Base-by-base conservation (phyloP, 2,113 vertebrate genomes). In the Peromyscus maniculatus region DNA sequence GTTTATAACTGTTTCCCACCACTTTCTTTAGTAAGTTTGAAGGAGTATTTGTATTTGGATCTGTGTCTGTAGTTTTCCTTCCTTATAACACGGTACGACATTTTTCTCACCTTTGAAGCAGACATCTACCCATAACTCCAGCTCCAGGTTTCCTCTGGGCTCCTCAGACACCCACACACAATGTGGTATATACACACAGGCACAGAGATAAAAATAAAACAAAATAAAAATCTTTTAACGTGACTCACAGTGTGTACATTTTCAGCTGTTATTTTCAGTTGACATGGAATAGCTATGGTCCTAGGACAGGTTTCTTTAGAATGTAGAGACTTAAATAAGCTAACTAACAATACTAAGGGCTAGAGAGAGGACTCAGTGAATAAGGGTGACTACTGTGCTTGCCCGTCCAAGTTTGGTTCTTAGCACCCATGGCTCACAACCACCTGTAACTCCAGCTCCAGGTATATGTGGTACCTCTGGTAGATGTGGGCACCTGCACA, bases 11-110 rank as follows among this genome's bases (percentile, higher is more conserved):
- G 3, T 59, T 52, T 22, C 1, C 22, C 22, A 80, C 8, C 7
- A 91, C 9, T 74, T 57, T 21, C 49, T 22, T 55, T 36, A 67
- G 55, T 15, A 87, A 62, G 16, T 69, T 71, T 72, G 19, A 86
- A 91, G 19, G 7, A 64, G 26, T 15, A 52, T 52, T 28, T 46
- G 55, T 31, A 52, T 22, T 66, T 36, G 5, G 57, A 39, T 10
- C 66, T 0, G 4, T 1, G 39, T 77, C 78, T 78, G 10, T 55
- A 62, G 4, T 43, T 74, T 89, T 9, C 5, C 36, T 79, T 80
- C 55, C 55, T 36, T 28, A 4, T n/a, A 19, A 43, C 4, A 57
- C 1, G 36, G 0, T 36, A 24, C 4, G 10, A 5, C 2, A 72
- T 59, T 80, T 49, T 78, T 43, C 43, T 78, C 15, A 52, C 1